These are phyloP conservation scores for Creontiades dilutus DNA, from an alignment of 2,888 invertebrate genomes.

Conservation along the genomic window DNA sequence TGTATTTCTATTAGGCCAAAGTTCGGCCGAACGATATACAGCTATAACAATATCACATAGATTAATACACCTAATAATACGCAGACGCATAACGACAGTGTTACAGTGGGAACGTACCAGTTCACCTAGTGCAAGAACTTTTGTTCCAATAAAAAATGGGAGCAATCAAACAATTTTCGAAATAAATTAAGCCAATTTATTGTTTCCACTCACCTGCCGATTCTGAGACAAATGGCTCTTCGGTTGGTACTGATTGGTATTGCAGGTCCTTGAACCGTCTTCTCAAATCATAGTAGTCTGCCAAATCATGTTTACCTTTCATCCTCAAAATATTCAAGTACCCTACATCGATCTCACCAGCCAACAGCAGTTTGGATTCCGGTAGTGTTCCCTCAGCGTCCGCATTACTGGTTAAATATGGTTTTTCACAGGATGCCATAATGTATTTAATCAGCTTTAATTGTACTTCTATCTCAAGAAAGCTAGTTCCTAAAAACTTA, in stretches of 20 bases:
- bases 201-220: not conserved
- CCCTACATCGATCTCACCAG: slow-evolving; percentile 28
- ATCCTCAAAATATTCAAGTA: slow-evolving; percentile 40
- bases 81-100: no score
- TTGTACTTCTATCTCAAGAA: no score
- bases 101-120: no score
- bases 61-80: no score
- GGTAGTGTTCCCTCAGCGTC: not conserved
- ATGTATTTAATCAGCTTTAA: no score
- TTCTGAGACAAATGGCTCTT: not conserved
- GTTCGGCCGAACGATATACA: no score
- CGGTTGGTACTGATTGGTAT: not conserved
- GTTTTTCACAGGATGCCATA: not conserved
- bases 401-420: not conserved
- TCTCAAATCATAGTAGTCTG: slow-evolving; percentile 4
- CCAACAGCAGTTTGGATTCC: not conserved
- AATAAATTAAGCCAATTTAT: not conserved
- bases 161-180: no score
- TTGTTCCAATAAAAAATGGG: no score
- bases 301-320: slow-evolving; percentile 26
- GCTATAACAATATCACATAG: no score
- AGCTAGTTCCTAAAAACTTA: no score
- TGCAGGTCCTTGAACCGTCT: slow-evolving; percentile 19
- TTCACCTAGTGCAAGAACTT: no score
- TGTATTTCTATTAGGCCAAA: no score